Evolutionary conservation across 2,797 vertebrate genomes (phyloP).

Genomic region (Rhynchotus rufescens): DNA sequence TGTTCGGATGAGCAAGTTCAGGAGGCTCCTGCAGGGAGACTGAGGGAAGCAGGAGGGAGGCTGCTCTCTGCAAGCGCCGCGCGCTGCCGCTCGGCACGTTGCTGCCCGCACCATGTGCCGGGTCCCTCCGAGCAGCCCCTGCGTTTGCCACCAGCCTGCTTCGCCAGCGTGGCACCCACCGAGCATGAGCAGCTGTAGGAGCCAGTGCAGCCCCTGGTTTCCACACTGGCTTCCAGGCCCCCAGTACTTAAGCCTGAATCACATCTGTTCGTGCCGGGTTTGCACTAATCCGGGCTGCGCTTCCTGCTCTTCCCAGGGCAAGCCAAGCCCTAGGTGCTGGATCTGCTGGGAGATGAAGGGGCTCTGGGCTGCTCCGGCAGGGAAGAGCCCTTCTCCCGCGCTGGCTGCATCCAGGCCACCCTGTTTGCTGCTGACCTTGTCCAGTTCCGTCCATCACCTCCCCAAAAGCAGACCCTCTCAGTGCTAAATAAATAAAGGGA

Average conservation of each 20-base stretch:
- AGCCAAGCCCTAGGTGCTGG: background rate
- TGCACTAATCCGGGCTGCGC: background rate
- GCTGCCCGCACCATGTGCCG: background rate
- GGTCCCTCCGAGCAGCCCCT: background rate
- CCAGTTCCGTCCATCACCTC: background rate
- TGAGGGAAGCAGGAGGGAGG: background rate
- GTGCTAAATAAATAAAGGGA: background rate
- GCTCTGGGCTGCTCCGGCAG: background rate
- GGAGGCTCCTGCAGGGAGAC: background rate
- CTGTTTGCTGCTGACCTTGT: rapidly evolving
- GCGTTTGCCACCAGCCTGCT: background rate
- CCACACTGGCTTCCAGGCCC: background rate
- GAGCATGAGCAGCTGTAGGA: background rate
- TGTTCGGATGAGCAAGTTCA: background rate
- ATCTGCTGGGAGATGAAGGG: background rate
- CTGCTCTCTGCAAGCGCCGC: too few species aligned
- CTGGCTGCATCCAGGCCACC: background rate
- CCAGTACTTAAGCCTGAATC: background rate
- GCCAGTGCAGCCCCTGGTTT: rapidly evolving
- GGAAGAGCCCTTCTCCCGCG: background rate
- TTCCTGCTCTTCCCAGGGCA: background rate
- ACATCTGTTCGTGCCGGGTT: background rate
- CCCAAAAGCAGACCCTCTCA: too few species aligned
- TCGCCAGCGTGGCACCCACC: background rate
- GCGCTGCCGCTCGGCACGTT: too few species aligned